A percentile compares a stretch with the other conserved stretches of the same genome.
Evolutionary conservation across 2,113 vertebrate species (phyloP).

Genomic region (Psettodes erumei): DNA sequence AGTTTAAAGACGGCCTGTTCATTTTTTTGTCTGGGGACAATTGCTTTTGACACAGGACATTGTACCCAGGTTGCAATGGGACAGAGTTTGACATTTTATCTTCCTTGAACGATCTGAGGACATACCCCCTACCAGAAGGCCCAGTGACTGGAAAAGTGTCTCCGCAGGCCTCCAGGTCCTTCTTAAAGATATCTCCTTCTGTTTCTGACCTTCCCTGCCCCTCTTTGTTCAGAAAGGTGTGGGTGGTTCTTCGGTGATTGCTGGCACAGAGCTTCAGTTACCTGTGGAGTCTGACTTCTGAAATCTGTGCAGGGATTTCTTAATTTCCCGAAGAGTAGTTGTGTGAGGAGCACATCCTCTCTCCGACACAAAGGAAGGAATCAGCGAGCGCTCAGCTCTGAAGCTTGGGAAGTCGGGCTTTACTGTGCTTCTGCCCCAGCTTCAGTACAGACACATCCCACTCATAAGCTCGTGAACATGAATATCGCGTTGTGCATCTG

Average conservation of each 20-base stretch:
- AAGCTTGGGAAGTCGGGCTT: not conserved
- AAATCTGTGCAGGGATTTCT: constrained; percentile 17
- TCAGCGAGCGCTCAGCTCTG: constrained; percentile 9
- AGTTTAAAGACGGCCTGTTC: constrained; percentile 38
- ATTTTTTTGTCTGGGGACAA: constrained; percentile 48
- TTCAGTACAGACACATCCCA: too few relatives aligned
- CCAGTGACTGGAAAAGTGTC: constrained; percentile 36
- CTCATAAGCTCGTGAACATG: too few relatives aligned
- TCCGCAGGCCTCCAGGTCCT: constrained; percentile 21
- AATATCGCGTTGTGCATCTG: not conserved
- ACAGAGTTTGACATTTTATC: constrained; percentile 51
- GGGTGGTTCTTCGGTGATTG: constrained; percentile 26
- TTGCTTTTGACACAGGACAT: constrained; percentile 55
- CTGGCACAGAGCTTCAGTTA: constrained; percentile 45
- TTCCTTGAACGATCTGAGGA: constrained; percentile 29
- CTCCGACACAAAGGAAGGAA: constrained; percentile 3
- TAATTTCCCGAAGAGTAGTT: constrained; percentile 25
- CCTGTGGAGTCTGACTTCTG: constrained; percentile 21
- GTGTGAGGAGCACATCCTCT: constrained; percentile 14
- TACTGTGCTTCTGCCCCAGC: not conserved
- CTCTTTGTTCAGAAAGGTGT: not conserved
- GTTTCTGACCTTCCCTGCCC: not conserved
- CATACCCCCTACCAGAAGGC: constrained; percentile 35
- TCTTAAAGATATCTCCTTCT: constrained; percentile 28
- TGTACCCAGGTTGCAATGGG: constrained; percentile 40